A percentile compares a stretch with the other conserved stretches of the same genome.
These are phyloP conservation scores for Probaryconus sp. DNA, from an alignment of 1,140 invertebrate species.

Conservation along the genomic window DNA sequence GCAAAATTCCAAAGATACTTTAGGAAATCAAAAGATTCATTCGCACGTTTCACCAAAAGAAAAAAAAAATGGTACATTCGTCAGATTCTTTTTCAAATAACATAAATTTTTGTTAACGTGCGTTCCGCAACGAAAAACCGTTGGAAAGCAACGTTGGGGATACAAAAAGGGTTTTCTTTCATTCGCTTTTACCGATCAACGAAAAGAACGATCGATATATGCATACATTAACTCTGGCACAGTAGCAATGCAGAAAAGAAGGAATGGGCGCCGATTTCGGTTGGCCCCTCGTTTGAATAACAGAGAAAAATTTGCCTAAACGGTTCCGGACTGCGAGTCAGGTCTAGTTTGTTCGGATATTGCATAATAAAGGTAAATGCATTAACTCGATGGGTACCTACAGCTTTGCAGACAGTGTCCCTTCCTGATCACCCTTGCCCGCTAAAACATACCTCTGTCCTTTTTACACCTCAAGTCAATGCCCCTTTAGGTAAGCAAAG, in stretches of 20 bases:
- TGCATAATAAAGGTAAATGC: constrained; percentile 75
- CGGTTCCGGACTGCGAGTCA: constrained; percentile 68
- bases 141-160: constrained; percentile 45
- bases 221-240: constrained; percentile 66
- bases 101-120: too few relatives aligned
- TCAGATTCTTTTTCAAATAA: too few relatives aligned
- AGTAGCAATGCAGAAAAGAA: constrained; percentile 42
- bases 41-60: too few relatives aligned
- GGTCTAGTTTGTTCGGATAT: constrained; percentile 68
- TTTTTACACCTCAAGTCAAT: constrained; percentile 44
- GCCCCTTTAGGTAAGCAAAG: constrained; percentile 14
- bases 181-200: constrained; percentile 65
- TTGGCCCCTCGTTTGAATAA: constrained; percentile 77
- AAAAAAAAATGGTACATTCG: too few relatives aligned
- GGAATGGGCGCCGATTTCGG: constrained; percentile 63
- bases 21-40: too few relatives aligned
- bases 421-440: constrained; percentile 31
- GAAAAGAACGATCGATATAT: constrained; percentile 74
- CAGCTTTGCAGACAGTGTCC: constrained; percentile 9
- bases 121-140: constrained; percentile 60
- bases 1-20: too few relatives aligned
- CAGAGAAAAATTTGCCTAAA: constrained; percentile 77
- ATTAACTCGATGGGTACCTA: constrained; percentile 67
- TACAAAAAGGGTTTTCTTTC: constrained; percentile 62
- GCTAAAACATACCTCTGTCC: constrained; percentile 12